Percentiles rank a stretch among this genome's conserved stretches.
Evolutionary conservation across 2,797 vertebrate species (phyloP).

Genomic region (Acanthurus lineatus): DNA sequence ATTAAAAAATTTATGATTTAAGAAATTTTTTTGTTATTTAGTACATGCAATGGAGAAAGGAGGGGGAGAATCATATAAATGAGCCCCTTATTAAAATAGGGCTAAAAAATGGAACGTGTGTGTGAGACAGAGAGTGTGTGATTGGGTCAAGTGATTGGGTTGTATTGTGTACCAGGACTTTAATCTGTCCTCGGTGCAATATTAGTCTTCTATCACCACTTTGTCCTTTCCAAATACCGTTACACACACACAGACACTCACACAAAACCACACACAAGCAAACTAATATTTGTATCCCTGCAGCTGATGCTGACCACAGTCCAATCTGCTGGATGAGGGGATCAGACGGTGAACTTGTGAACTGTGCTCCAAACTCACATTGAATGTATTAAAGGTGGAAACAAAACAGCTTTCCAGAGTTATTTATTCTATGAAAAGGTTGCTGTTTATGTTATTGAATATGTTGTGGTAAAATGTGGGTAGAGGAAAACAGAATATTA

Average conservation of each 20-base stretch:
- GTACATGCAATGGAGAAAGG: background rate
- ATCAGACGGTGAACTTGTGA: constrained; percentile 46
- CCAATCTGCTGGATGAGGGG: constrained; percentile 32
- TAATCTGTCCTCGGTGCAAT: constrained; percentile 52
- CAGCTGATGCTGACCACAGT: constrained; percentile 17
- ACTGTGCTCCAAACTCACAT: background rate
- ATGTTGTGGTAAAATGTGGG: background rate
- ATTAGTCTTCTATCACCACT: constrained; percentile 21
- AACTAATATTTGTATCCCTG: constrained; percentile 13
- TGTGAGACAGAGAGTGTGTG: constrained; percentile 7
- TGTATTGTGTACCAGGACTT: constrained; percentile 24
- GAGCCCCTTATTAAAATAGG: background rate
- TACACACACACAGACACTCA: constrained; percentile 13
- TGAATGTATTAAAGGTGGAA: constrained; percentile 10
- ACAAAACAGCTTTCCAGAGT: background rate
- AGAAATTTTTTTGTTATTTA: background rate
- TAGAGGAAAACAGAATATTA: background rate
- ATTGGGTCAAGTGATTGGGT: constrained; percentile 31
- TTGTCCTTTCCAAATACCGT: constrained; percentile 30
- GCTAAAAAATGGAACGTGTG: background rate
- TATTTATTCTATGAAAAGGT: background rate
- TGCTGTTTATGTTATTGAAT: too few species aligned
- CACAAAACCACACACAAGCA: background rate
- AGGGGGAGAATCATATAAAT: background rate
- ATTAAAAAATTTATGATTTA: background rate